These are phyloP conservation scores for Caenorhabditis becei DNA, from an alignment of 2,888 invertebrate species.

Conservation along the genomic window DNA sequence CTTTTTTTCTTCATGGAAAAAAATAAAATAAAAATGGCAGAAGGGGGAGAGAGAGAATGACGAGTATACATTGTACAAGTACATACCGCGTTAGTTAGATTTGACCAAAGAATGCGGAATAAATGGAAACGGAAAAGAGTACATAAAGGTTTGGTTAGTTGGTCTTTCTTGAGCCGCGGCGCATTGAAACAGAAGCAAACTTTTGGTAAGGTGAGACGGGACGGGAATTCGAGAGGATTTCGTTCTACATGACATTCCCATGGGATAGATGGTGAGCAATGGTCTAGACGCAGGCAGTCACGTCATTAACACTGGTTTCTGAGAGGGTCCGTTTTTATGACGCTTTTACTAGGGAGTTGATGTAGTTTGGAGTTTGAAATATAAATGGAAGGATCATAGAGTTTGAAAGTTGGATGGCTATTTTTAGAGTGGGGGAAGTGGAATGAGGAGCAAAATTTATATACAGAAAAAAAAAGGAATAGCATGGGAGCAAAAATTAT, in stretches of 20 bases:
- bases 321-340: not conserved
- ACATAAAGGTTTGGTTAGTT: not conserved
- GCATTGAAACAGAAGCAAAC: too few relatives aligned
- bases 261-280: not conserved
- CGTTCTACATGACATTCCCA: not conserved
- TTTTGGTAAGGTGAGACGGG: not conserved
- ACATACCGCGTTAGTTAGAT: not conserved
- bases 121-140: not conserved
- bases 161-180: not conserved
- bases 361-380: too few relatives aligned
- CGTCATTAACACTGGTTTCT: not conserved
- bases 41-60: too few relatives aligned
- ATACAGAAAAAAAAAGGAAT: too few relatives aligned
- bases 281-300: constrained; percentile 1
- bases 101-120: not conserved
- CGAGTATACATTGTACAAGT: too few relatives aligned
- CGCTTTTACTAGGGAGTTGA: not conserved
- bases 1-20: too few relatives aligned
- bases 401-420: too few relatives aligned
- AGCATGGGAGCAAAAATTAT: too few relatives aligned
- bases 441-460: too few relatives aligned
- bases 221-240: not conserved
- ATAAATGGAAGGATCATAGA: too few relatives aligned
- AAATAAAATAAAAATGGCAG: too few relatives aligned
- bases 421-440: too few relatives aligned